Base-by-base conservation (phyloP, 1,140 invertebrate species). In the Calliphora vicina region DNA sequence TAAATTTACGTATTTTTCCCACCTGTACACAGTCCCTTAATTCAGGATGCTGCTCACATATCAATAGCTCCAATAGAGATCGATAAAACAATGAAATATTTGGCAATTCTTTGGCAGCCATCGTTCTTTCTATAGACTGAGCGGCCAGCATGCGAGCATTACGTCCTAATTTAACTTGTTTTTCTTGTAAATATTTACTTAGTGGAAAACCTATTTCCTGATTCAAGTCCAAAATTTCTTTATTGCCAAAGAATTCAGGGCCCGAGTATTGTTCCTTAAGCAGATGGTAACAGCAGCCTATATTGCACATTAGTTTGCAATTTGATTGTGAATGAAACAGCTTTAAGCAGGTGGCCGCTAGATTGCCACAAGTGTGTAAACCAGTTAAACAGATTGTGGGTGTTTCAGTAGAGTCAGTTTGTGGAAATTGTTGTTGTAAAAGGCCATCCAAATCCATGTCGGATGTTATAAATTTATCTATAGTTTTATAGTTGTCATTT, bases 261-360 rank as follows among this genome's bases (percentile, higher is more conserved):
- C 29, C 17, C 0, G 88, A 88, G 50, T 92, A 90, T 85, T 91
- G 89, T 92, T 98, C 96, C 82, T 94, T 92, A 84, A 97, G 89
- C 85, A 98, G 92, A 92, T 98, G 93, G 91, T 98, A 98, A 89
- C 97, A 98, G 88, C 97, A 99, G 0, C 96, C 96, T 45, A 98
- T 95, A 86, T 96, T 96, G 81, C 96, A 95, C 0, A 97, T 86
- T 0, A 92, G 92, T 83, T 91, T 91, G 6, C 94, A 93, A 25
- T 92, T 87, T 1, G 91, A 83, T 86, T 93, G 93, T 17, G 91
- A 86, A 26, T 92, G 87, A 88, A 97, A 98, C 17, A 97, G 92
- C 86, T 94, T 93, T 0, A 98, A 91, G 83, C 95, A 93, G 8
- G 94, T 94, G 6, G 96, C 91, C 1, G 95, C 94, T 4, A 98